Percentiles rank a stretch among this genome's conserved stretches.
Evolutionary conservation across 2,797 vertebrate species (phyloP).

Genomic region (Crenichthys baileyi): DNA sequence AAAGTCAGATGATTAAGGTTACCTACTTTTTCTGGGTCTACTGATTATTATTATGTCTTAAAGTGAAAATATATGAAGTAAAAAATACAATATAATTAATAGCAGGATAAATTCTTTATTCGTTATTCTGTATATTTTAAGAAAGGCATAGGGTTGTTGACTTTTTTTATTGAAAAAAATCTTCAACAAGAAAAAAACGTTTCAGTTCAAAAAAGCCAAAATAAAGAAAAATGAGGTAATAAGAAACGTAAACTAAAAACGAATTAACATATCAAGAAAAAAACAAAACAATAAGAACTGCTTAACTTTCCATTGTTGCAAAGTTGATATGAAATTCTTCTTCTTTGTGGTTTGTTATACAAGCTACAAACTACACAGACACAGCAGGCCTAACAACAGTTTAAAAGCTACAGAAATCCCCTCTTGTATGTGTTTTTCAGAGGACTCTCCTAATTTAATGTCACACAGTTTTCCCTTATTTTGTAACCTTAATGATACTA

Average conservation of each 20-base stretch:
- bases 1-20: constrained; percentile 18
- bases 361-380: neutral
- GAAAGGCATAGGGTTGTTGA: neutral
- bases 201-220: neutral
- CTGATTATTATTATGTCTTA: neutral
- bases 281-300: neutral
- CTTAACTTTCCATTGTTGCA: neutral
- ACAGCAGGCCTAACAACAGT: neutral
- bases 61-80: neutral
- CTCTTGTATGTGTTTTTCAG: neutral
- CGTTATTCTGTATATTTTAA: neutral
- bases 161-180: neutral
- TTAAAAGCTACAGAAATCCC: neutral
- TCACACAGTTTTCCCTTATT: neutral
- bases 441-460: neutral
- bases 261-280: neutral
- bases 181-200: neutral
- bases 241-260: neutral
- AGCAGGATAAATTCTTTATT: neutral
- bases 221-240: no score
- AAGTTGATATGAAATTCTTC: neutral
- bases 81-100: neutral
- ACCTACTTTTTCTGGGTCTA: constrained; percentile 16
- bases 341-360: neutral
- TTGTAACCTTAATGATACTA: neutral